These are phyloP conservation scores for Encarsia formosa DNA, from an alignment of 2,888 invertebrate genomes.

Conservation along the genomic window DNA sequence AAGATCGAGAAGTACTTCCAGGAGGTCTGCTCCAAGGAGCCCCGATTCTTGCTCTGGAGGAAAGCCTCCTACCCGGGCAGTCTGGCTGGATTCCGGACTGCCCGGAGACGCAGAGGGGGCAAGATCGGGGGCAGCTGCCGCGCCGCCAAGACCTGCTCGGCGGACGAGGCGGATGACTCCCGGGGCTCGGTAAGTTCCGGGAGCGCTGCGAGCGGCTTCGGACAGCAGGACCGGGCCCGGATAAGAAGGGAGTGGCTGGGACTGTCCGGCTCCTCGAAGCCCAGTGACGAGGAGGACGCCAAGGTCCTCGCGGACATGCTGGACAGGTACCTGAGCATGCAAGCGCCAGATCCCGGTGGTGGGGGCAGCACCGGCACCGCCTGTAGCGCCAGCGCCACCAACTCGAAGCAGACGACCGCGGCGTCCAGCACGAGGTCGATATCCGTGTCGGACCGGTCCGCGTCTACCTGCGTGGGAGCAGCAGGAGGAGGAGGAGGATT, in stretches of 20 bases:
- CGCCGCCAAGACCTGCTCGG: slow-evolving; percentile 61
- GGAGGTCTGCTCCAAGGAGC: slow-evolving; percentile 73
- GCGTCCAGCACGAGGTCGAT: neutral
- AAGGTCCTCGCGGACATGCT: neutral
- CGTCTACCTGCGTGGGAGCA: slow-evolving; percentile 14
- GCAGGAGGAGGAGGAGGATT: slow-evolving; percentile 5
- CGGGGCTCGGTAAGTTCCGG: slow-evolving; percentile 37
- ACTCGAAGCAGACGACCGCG: slow-evolving; percentile 17
- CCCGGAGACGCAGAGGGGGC: slow-evolving; percentile 53
- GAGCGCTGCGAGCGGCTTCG: slow-evolving; percentile 46
- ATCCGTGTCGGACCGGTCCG: neutral
- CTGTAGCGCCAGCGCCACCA: slow-evolving; percentile 36
- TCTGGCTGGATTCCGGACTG: slow-evolving; percentile 56
- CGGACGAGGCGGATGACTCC: slow-evolving; percentile 60
- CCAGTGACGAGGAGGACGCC: slow-evolving; percentile 31
- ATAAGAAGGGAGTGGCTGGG: slow-evolving; percentile 64
- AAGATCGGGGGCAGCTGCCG: slow-evolving; percentile 67
- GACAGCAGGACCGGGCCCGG: slow-evolving; percentile 66
- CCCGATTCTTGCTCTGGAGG: slow-evolving; percentile 75
- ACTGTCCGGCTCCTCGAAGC: slow-evolving; percentile 25
- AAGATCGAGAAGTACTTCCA: slow-evolving; percentile 82
- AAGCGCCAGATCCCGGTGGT: slow-evolving; percentile 65
- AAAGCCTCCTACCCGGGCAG: slow-evolving; percentile 76
- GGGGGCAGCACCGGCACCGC: slow-evolving; percentile 61
- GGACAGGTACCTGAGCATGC: slow-evolving; percentile 55